Evolutionary conservation across 2,888 invertebrate genomes (phyloP).

Genomic region (Cosmorhoe ocellata): DNA sequence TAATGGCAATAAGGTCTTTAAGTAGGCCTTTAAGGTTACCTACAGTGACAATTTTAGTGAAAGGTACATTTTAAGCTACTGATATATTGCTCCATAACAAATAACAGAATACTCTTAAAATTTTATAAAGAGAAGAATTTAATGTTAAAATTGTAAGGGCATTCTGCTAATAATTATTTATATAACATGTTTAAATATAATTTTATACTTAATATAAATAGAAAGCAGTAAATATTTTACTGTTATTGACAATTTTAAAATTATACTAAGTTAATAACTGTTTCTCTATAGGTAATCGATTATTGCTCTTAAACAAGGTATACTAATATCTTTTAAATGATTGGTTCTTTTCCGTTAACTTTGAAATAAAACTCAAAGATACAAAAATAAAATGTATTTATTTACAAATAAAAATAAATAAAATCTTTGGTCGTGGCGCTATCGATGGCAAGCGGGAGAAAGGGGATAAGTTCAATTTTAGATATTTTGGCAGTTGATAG

Average conservation of each 20-base stretch:
- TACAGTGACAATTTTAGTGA: slow-evolving; percentile 32
- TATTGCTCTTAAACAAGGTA: slow-evolving; percentile 71
- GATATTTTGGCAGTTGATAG: slow-evolving; percentile 45
- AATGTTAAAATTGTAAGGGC: slow-evolving; percentile 1
- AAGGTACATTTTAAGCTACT: slow-evolving; percentile 28
- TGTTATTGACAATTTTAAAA: slow-evolving; percentile 55
- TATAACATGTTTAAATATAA: slow-evolving; percentile 15
- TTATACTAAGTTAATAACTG: slow-evolving; percentile 68
- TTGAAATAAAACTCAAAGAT: slow-evolving; percentile 36
- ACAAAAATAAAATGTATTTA: slow-evolving; percentile 53
- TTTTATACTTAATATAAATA: slow-evolving; percentile 44
- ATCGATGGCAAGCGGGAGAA: slow-evolving; percentile 53
- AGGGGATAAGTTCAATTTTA: slow-evolving; percentile 35
- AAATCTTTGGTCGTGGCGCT: slow-evolving; percentile 52
- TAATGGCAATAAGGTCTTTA: slow-evolving; percentile 15
- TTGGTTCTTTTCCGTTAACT: slow-evolving; percentile 54
- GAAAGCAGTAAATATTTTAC: slow-evolving; percentile 58
- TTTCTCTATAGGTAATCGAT: slow-evolving; percentile 63
- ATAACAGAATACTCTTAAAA: slow-evolving; percentile 26
- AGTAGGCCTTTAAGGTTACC: slow-evolving; percentile 34
- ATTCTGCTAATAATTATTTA: slow-evolving; percentile 16
- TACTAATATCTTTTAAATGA: slow-evolving; percentile 54
- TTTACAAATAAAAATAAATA: slow-evolving; percentile 57
- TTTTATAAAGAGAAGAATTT: slow-evolving; percentile 10
- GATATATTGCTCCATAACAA: slow-evolving; percentile 23